phyloP scores from a whole-genome alignment of 2,797 vertebrate genomes.

The Rousettus madagascariensis region DNA sequence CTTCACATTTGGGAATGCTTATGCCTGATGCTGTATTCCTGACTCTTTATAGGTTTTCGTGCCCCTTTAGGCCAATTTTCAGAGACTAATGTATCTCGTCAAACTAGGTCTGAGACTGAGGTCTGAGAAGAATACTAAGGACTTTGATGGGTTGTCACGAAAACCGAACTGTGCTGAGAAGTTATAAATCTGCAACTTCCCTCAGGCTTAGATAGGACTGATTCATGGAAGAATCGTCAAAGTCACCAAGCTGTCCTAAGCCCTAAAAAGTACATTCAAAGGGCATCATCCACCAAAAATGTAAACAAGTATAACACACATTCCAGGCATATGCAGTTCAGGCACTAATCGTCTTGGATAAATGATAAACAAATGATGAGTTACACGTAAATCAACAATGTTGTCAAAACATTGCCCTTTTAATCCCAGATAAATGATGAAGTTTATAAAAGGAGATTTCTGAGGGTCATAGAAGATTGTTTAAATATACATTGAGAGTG shows the following conservation, averaged over 20 bases:
- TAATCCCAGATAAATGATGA: conserved; percentile 85
- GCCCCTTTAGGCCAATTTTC: conserved; percentile 55
- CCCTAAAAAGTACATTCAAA: conserved; percentile 60
- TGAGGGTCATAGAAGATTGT: conserved; percentile 80
- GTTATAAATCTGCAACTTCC: conserved; percentile 64
- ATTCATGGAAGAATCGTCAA: conserved; percentile 67
- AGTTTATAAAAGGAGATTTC: conserved; percentile 83
- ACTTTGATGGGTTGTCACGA: conserved; percentile 64
- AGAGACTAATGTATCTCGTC: conserved; percentile 54
- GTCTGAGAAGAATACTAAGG: conserved; percentile 72
- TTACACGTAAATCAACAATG: conserved; percentile 81
- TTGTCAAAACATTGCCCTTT: conserved; percentile 86
- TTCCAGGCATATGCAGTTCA: conserved; percentile 75
- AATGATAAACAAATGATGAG: conserved; percentile 82
- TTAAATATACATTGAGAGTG: conserved; percentile 81
- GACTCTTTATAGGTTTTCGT: background rate
- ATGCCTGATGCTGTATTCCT: background rate
- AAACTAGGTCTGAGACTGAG: background rate
- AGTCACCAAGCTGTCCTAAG: conserved; percentile 74
- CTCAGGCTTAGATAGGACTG: conserved; percentile 47
- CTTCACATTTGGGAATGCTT: background rate
- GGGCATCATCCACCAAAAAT: conserved; percentile 75
- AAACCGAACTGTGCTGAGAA: conserved; percentile 73
- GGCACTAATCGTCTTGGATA: conserved; percentile 79
- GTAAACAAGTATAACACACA: conserved; percentile 73